phyloP scores from a whole-genome alignment of 2,888 invertebrate genomes.

The Bembecia ichneumoniformis region DNA sequence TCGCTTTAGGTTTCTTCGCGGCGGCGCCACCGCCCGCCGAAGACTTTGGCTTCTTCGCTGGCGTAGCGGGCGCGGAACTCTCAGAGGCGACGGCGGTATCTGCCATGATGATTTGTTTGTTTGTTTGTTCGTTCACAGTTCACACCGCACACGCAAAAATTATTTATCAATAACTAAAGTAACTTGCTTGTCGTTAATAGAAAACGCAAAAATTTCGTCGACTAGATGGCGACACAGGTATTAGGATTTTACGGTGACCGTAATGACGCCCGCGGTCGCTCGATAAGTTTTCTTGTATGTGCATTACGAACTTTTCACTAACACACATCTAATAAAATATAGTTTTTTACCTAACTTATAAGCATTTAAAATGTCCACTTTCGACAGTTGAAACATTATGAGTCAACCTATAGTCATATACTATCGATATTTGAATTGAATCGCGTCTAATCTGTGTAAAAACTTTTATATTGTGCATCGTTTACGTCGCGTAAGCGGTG shows the following conservation, averaged over 20 bases:
- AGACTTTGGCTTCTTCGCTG: slow-evolving; percentile 28
- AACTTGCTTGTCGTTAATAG: too few relatives aligned
- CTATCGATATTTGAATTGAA: background rate
- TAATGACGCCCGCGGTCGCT: background rate
- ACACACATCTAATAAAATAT: slow-evolving; percentile 5
- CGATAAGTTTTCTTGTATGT: slow-evolving; percentile 6
- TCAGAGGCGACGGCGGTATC: too few relatives aligned
- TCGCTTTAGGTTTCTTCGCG: slow-evolving; percentile 33
- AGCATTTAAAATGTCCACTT: background rate
- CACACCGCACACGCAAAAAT: too few relatives aligned
- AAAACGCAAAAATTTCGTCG: slow-evolving; percentile 1
- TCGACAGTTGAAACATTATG: background rate
- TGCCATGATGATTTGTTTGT: too few relatives aligned
- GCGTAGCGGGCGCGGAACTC: slow-evolving; percentile 26
- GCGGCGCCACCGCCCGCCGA: slow-evolving; percentile 13
- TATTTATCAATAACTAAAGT: too few relatives aligned
- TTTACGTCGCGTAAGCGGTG: slow-evolving; percentile 2
- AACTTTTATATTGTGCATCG: background rate
- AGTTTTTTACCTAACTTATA: slow-evolving; percentile 6
- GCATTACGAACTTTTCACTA: slow-evolving; percentile 7
- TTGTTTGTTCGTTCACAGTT: too few relatives aligned
- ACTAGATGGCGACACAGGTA: slow-evolving; percentile 1
- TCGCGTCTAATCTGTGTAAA: too few relatives aligned
- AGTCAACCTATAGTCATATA: background rate
- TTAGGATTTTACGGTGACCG: slow-evolving; percentile 1